Evolutionary conservation across 2,113 vertebrate species (phyloP), one percentile per base, ranked within the genome.

Genomic region (Nothocercus nigrocapillus): DNA sequence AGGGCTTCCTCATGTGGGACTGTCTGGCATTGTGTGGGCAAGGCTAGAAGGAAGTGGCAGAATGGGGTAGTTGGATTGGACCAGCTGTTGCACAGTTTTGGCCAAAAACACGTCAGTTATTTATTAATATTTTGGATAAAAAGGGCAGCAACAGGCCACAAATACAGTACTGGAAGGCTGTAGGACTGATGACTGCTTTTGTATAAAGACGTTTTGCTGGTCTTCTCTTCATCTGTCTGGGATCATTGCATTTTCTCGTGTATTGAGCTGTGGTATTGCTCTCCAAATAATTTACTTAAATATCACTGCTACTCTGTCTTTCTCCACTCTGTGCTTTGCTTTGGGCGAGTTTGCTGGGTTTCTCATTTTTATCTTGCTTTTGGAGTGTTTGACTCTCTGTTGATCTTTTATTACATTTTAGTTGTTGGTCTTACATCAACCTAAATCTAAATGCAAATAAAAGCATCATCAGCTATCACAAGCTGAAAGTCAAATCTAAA

Each of bases 1-100:
- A 51, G 8, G 0, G 0, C 24, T 63, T 66, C 0, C 1, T 6
- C 0, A 0, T 0, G 0, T 72, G 54, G 24, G 11, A 79, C 32
- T 85, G 53, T 24, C 34, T 28, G 54, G 54, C 8, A 1, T n/a
- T 20, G 16, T 47, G 53, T 22, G 56, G 61, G 27, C 22, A 42
- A 72, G 58, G 45, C 28, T 89, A 17, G 5, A 74, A 58, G 63
- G 44, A 76, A n/a, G 32, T 20, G 63, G 16, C 28, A 90, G 17
- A 21, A 14, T 14, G 42, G 32, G 42, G 8, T 61, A n/a, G 36
- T 7, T 62, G 34, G 72, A n/a, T 7, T 62, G 34, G 72, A 38
- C 9, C 58, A 90, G 8, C 25, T 92, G 42, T 56, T 73, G 21
- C 28, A 47, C 11, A 61, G 8, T 32, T 58, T 58, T 77, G 24